Percentiles rank a stretch among this genome's conserved stretches.
These are phyloP conservation scores for Pseudococcus viburni DNA, from an alignment of 2,888 invertebrate species.

Conservation along the genomic window DNA sequence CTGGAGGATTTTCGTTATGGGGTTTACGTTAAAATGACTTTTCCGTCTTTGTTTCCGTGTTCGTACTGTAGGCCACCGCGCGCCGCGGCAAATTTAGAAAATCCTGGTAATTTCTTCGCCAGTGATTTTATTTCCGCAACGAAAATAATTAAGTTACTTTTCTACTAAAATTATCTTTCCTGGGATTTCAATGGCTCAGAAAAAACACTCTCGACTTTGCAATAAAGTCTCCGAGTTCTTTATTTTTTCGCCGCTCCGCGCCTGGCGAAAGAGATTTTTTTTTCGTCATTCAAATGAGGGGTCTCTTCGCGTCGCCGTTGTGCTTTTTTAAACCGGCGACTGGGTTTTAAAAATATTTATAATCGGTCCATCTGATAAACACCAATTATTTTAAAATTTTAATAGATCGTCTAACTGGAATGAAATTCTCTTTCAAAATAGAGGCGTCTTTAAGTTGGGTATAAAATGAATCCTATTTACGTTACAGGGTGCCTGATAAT, in stretches of 20 bases:
- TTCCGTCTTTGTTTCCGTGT: conserved; percentile 33
- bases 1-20: conserved; percentile 62
- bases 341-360: not conserved
- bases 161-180: conserved; percentile 47
- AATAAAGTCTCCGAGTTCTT: not conserved
- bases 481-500: no score
- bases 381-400: not conserved
- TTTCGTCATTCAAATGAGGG: conserved; percentile 2
- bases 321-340: not conserved
- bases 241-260: not conserved
- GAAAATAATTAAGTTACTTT: conserved; percentile 62
- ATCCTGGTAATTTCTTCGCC: conserved; percentile 57
- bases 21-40: conserved; percentile 56
- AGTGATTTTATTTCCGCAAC: conserved; percentile 58
- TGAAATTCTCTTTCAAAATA: no score
- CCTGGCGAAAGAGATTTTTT: not conserved
- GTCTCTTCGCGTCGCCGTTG: not conserved
- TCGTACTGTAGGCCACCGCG: not conserved
- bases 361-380: not conserved
- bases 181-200: conserved; percentile 46
- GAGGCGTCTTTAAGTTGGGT: no score
- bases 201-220: conserved; percentile 11
- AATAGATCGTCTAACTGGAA: not conserved
- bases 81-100: conserved; percentile 42
- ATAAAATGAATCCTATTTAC: no score